Base-by-base conservation (phyloP, 2,888 invertebrate species). In the Maniola hyperantus region DNA sequence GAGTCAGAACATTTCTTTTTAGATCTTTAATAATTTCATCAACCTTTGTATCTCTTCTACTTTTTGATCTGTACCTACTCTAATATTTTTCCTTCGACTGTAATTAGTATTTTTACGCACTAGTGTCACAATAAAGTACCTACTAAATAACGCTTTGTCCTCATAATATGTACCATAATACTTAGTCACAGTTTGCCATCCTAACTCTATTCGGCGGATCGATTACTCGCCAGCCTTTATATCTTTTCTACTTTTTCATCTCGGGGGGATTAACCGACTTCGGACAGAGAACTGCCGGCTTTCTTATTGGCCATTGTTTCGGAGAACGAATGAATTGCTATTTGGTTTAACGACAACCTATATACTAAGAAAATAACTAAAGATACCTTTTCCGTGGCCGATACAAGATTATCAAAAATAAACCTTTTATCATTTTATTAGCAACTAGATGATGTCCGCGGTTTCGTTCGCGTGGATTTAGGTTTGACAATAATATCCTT, bases 201-300 rank as follows among this genome's bases (percentile, higher is more conserved):
- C 81, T 81, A 82, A 83, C 79, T 80, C 77, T 79, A 80, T 77
- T 54, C 81, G 78, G 72, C 74, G 75, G 82, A 86, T 87, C 87
- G 87, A 87, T 87, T 83, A 78, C 78, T 78, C 79, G 80, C 79
- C 81, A 77, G 77, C 83, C 82, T 83, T 83, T 83, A 82, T 83
- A 81, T 79, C 83, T 84, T 84, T 86, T 85, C 85, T 87, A 87
- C 85, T 87, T 87, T 89, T 88, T 89, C 88, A 88, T 88, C 87
- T 88, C 85, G 78, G 78, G 83, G 83, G 89, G 87, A 88, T 89
- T 88, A 88, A 83, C 83, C 79, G 79, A 85, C 81, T 87, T 79
- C 75, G 77, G 79, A 77, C 78, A 77, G 77, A 74, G 75, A 76
- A 75, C 73, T 75, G 78, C 76, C 75, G 50, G 76, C 59, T 80